Conservation (phyloP, 2,797 vertebrate genomes). For the Florisuga fusca region DNA sequence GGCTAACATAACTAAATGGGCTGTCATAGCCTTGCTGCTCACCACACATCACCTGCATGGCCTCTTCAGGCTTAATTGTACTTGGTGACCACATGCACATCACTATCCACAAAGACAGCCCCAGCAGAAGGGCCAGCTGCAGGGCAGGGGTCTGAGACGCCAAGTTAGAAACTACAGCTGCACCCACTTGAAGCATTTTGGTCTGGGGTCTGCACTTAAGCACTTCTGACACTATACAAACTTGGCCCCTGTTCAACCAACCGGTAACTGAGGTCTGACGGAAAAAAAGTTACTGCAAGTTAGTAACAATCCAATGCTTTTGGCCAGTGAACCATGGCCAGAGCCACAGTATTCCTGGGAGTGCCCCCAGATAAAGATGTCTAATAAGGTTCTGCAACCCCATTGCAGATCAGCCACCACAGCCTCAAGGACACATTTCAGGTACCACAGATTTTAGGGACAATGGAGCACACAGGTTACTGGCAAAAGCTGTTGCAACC, state of each 20-base stretch:
- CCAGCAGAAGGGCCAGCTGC: neutral
- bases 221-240: neutral
- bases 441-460: neutral
- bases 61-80: neutral
- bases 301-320: neutral
- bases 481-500: neutral
- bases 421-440: accelerated
- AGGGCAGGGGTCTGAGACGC: neutral
- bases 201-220: neutral
- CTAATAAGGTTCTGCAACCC: neutral
- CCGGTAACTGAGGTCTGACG: neutral
- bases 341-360: neutral
- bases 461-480: neutral
- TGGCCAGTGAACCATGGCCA: neutral
- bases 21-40: neutral
- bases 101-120: neutral
- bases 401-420: neutral
- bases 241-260: neutral
- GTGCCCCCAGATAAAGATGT: neutral
- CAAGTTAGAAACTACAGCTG: neutral
- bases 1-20: neutral
- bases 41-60: accelerated
- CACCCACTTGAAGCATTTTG: neutral
- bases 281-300: neutral
- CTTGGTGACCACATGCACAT: neutral